Evolutionary conservation across 35 echinoderm and acorn worm species (phyloP).

Genomic region (Ophiothrix spiculata): DNA sequence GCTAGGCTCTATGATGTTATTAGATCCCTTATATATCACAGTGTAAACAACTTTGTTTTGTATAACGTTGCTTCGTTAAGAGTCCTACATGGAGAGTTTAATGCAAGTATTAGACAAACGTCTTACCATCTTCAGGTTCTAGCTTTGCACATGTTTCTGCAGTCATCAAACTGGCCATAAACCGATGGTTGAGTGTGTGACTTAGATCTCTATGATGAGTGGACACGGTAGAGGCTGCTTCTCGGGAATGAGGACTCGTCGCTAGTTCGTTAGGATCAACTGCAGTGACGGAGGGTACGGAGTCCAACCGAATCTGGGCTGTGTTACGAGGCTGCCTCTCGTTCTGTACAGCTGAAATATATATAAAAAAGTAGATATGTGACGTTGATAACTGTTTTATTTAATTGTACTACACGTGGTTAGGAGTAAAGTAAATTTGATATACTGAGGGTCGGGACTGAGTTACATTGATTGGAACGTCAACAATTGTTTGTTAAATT

Average conservation of each 20-base stretch:
- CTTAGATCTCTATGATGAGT: neutral
- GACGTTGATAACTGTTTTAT: neutral
- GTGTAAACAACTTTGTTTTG: too few species aligned
- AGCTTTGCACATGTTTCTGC: slow-evolving; percentile 96
- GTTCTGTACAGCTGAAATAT: slow-evolving; percentile 81
- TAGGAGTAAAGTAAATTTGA: too few species aligned
- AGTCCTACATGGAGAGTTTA: too few species aligned
- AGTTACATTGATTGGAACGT: too few species aligned
- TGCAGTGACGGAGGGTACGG: slow-evolving; percentile 69
- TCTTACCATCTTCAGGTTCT: slow-evolving; percentile 93
- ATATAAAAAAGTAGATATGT: neutral
- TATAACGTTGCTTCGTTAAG: too few species aligned
- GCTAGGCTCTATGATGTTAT: too few species aligned
- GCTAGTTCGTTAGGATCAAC: slow-evolving; percentile 64
- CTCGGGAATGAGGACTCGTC: slow-evolving; percentile 28
- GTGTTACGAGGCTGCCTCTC: slow-evolving; percentile 94
- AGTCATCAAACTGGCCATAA: slow-evolving; percentile 95
- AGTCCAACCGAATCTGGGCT: slow-evolving; percentile 78
- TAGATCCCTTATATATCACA: too few species aligned
- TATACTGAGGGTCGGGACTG: too few species aligned
- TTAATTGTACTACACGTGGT: too few species aligned
- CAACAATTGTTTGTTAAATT: too few species aligned
- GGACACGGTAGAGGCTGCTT: slow-evolving; percentile 27
- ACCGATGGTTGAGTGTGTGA: slow-evolving; percentile 71
- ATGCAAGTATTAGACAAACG: too few species aligned